A percentile compares a stretch with the other conserved stretches of the same genome.
Conservation (phyloP, 2,888 invertebrate genomes). For the Clepsis dumicolana region DNA sequence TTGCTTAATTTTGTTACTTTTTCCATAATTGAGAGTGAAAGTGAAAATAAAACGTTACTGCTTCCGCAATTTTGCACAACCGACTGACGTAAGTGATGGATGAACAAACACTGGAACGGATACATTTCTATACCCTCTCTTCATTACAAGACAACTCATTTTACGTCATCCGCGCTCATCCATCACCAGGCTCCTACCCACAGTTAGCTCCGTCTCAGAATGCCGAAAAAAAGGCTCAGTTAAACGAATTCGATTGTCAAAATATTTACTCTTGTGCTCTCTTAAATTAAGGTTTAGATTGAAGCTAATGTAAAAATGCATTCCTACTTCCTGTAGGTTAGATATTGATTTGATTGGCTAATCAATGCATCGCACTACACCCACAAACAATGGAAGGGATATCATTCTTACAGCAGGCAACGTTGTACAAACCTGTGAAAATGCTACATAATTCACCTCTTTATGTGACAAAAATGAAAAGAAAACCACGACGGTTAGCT, state of each 20-base stretch:
- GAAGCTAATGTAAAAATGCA: no score
- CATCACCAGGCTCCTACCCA: constrained; percentile 26
- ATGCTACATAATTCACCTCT: no score
- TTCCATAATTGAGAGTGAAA: constrained; percentile 46
- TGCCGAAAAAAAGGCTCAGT: background rate
- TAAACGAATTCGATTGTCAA: constrained; percentile 4
- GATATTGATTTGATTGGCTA: no score
- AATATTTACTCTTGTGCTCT: constrained; percentile 12
- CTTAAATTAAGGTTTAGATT: background rate
- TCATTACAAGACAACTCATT: constrained; percentile 33
- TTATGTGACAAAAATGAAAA: no score
- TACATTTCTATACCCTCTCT: constrained; percentile 32
- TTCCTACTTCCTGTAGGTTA: no score
- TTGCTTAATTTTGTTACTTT: constrained; percentile 25
- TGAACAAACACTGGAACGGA: constrained; percentile 48
- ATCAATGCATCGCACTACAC: no score
- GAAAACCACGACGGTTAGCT: no score
- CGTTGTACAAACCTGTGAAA: no score
- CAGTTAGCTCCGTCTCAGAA: constrained; percentile 5
- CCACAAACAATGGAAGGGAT: no score
- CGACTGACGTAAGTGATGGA: constrained; percentile 60
- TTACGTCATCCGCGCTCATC: constrained; percentile 32
- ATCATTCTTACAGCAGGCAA: no score
- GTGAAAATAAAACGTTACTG: constrained; percentile 45
- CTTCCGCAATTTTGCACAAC: constrained; percentile 71